Percentiles rank a stretch among this genome's conserved stretches.
Evolutionary conservation across 2,888 invertebrate species (phyloP).

Genomic region (Cephonodes hylas): DNA sequence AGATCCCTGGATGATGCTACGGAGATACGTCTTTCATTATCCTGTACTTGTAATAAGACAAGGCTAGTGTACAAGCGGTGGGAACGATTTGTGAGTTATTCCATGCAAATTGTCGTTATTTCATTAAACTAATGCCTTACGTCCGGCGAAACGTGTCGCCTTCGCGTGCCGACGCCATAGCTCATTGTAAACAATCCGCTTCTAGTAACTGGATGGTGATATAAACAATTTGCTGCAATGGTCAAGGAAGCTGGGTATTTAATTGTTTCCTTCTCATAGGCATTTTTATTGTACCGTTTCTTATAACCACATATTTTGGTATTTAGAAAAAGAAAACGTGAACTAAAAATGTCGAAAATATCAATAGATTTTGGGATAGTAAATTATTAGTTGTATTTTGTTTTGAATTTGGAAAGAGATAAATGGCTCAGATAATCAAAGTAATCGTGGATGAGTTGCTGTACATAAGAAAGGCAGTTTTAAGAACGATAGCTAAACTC

Average conservation of each 20-base stretch:
- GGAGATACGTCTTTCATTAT: background rate
- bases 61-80: background rate
- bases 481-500: no score
- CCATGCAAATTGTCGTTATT: slow-evolving; percentile 65
- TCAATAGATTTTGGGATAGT: no score
- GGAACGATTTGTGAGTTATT: slow-evolving; percentile 9
- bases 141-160: slow-evolving; percentile 60
- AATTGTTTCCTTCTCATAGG: background rate
- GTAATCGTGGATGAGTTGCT: no score
- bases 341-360: no score
- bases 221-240: background rate
- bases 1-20: background rate
- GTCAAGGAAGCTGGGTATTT: background rate
- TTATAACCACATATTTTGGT: no score
- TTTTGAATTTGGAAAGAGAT: no score
- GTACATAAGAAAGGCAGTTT: no score
- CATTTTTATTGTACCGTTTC: background rate
- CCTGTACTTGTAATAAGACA: background rate
- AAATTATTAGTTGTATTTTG: no score
- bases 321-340: no score
- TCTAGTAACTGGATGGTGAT: slow-evolving; percentile 10
- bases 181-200: slow-evolving; percentile 28
- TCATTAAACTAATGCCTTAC: slow-evolving; percentile 66
- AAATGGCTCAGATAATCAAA: no score
- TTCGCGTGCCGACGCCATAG: slow-evolving; percentile 44